phyloP scores from a whole-genome alignment of 2,113 vertebrate genomes.

The Podilymbus podiceps region DNA sequence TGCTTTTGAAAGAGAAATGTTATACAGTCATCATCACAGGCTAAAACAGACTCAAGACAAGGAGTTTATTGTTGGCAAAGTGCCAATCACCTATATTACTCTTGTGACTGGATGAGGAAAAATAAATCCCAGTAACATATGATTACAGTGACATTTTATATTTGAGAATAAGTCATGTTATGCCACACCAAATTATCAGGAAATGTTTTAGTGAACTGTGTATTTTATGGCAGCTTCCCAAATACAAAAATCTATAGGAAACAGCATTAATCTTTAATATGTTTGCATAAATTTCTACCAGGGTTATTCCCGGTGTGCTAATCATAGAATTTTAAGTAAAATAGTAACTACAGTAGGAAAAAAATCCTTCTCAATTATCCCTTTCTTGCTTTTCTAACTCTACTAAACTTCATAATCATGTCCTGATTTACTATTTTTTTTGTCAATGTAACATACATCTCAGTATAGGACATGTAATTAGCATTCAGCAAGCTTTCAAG shows the following conservation, averaged over 20 bases:
- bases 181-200: background rate
- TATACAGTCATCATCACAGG: background rate
- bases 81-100: background rate
- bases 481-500: conserved; percentile 4
- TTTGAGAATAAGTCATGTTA: background rate
- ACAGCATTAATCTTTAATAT: background rate
- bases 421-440: background rate
- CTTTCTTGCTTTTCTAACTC: background rate
- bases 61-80: background rate
- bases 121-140: background rate
- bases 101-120: background rate
- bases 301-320: background rate
- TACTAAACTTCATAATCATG: background rate
- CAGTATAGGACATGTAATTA: background rate
- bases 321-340: background rate
- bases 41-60: background rate
- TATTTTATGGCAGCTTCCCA: background rate
- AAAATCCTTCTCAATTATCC: background rate
- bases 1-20: background rate
- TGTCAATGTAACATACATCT: background rate
- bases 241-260: background rate
- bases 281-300: background rate
- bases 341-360: background rate
- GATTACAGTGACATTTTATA: background rate
- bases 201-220: background rate